Base-by-base conservation (phyloP, 2,113 vertebrate species). In the Sula dactylatra region DNA sequence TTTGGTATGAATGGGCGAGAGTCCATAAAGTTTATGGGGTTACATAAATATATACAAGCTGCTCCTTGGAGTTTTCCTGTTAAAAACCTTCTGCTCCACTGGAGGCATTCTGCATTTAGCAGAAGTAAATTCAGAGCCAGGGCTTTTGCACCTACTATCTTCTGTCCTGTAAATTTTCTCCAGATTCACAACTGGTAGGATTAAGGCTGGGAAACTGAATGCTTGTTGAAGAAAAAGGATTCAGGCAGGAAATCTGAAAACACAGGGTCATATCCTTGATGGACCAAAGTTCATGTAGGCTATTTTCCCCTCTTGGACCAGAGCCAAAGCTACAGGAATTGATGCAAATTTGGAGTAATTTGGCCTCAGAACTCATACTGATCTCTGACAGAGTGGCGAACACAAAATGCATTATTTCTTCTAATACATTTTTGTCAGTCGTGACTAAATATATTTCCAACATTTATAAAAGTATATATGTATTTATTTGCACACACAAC, bases 211-310 rank as follows among this genome's bases (percentile, higher is more conserved):
- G 38, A 74, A 93, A 91, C 6, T 2, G 27, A 90, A 54, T 36
- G 5, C 4, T 73, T 49, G 16, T n/a, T 58, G 58, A 82, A 86
- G 31, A 89, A 45, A 49, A 82, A 64, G 13, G 25, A 52, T 52
- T 67, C 62, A 89, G 58, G 18, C 36, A 72, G 70, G 86, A 79
- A 95, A 40, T 83, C 27, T 94, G 88, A 94, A 94, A 95, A 58
- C 20, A 73, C 10, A 54, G 58, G 8, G 45, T 80, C 19, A n/a
- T 49, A 79, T 71, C 36, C 54, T 54, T 89, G 34, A 49, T 42
- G 9, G 52, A 54, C 25, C n/a, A 72, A 82, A 84, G 69, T 50
- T 86, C 69, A 31, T 14, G 10, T 29, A 65, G 34, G 17, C n/a
- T 65, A 54, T 84, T 93, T 79, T 82, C 5, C 13, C 18, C 15